Evolutionary conservation across 2,888 invertebrate species (phyloP).

Genomic region (Auanema freiburgensis): DNA sequence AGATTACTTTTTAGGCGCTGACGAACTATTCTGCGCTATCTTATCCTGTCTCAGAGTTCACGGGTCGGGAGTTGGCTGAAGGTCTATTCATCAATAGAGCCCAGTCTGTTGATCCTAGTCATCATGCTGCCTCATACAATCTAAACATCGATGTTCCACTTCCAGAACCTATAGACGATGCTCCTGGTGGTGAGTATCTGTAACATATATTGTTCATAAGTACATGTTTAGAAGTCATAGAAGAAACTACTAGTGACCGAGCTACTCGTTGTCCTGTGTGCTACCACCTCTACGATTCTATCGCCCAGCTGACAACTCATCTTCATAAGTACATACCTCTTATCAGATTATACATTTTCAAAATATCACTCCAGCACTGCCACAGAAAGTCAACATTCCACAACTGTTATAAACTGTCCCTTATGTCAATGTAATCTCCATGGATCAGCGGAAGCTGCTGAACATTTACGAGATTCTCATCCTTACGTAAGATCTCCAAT

Average conservation of each 20-base stretch:
- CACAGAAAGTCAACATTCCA: constrained; percentile 31
- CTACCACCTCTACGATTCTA: constrained; percentile 30
- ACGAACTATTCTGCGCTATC: constrained; percentile 16
- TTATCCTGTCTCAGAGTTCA: constrained; percentile 9
- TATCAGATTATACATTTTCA: neutral
- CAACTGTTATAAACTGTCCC: constrained; percentile 34
- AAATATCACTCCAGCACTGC: constrained; percentile 19
- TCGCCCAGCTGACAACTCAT: constrained; percentile 33
- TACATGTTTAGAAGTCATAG: constrained; percentile 12
- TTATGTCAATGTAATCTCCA: constrained; percentile 27
- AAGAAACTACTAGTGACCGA: constrained; percentile 14
- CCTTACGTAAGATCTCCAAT: constrained; percentile 8
- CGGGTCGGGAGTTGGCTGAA: constrained; percentile 7
- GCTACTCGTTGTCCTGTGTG: constrained; percentile 32
- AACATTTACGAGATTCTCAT: constrained; percentile 23
- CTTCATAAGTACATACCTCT: neutral
- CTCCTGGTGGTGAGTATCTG: neutral
- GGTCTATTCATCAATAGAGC: constrained; percentile 14
- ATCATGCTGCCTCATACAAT: neutral
- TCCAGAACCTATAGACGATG: neutral
- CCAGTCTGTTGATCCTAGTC: constrained; percentile 14
- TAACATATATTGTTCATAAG: neutral
- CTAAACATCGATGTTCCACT: neutral
- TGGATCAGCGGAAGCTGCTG: constrained; percentile 30
- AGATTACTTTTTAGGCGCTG: constrained; percentile 12